A percentile compares a stretch with the other conserved stretches of the same genome.
These are phyloP conservation scores for Chunga burmeisteri DNA, from an alignment of 2,113 vertebrate genomes.

Conservation along the genomic window DNA sequence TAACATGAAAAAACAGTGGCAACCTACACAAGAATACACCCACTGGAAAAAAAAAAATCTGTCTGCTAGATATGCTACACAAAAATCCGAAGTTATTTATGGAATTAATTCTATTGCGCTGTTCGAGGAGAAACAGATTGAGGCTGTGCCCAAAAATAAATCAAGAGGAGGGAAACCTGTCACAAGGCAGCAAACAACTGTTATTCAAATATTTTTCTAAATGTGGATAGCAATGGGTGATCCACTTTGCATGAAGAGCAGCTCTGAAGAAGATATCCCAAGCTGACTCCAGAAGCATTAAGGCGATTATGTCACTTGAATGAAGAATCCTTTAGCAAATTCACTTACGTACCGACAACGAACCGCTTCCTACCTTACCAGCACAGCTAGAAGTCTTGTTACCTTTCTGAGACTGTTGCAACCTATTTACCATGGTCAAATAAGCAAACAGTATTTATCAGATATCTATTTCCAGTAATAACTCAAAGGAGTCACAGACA, in stretches of 20 bases:
- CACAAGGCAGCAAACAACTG: conserved; percentile 32
- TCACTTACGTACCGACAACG: not conserved
- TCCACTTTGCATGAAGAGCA: not conserved
- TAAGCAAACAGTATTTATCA: not conserved
- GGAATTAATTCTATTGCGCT: conserved; percentile 43
- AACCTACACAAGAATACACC: conserved; percentile 15
- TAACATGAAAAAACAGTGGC: not conserved
- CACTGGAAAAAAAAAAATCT: not conserved
- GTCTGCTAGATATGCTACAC: not conserved
- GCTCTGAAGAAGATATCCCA: not conserved
- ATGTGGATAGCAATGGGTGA: not conserved
- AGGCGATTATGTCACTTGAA: conserved; percentile 5
- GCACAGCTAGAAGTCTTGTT: not conserved
- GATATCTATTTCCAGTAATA: not conserved
- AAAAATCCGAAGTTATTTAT: conserved; percentile 38
- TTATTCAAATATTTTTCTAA: conserved; percentile 14
- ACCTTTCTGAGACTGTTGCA: not conserved
- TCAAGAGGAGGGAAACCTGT: not conserved
- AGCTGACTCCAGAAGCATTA: not conserved
- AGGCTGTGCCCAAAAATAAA: conserved; percentile 54
- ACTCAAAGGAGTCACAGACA: not conserved
- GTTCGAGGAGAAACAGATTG: conserved; percentile 39
- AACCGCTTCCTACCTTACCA: not conserved
- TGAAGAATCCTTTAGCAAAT: not conserved
- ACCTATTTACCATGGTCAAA: not conserved